phyloP scores from a whole-genome alignment of 1,140 invertebrate genomes.

The Galleria mellonella region DNA sequence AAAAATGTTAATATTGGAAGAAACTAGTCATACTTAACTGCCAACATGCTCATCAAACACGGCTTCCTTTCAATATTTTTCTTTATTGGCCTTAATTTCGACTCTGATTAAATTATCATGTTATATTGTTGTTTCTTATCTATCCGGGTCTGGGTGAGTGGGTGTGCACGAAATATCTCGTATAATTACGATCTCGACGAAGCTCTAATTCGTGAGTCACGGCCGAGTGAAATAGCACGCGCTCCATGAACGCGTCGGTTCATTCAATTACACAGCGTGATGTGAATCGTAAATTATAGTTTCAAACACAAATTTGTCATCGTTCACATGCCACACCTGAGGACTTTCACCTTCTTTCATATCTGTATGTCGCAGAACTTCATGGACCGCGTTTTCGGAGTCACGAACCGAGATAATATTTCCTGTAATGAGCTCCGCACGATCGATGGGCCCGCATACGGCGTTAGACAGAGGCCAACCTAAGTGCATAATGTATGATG shows the following conservation, averaged over 20 bases:
- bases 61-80: slow-evolving; percentile 3
- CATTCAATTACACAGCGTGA: slow-evolving; percentile 60
- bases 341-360: slow-evolving; percentile 43
- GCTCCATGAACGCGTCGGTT: slow-evolving; percentile 44
- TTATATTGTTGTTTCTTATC: slow-evolving; percentile 34
- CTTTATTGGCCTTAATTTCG: slow-evolving; percentile 43
- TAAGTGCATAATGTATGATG: slow-evolving; percentile 24
- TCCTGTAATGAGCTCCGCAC: slow-evolving; percentile 16
- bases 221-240: slow-evolving; percentile 54
- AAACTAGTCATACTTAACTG: too few relatives aligned
- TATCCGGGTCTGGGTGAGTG: slow-evolving; percentile 23
- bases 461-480: slow-evolving; percentile 26
- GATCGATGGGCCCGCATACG: slow-evolving; percentile 34
- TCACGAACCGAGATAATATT: slow-evolving; percentile 20
- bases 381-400: slow-evolving; percentile 4
- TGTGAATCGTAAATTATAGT: slow-evolving; percentile 47
- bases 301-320: slow-evolving; percentile 33
- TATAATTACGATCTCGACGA: slow-evolving; percentile 57
- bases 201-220: slow-evolving; percentile 70
- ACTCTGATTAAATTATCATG: slow-evolving; percentile 39
- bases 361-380: slow-evolving; percentile 10
- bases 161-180: slow-evolving; percentile 50
- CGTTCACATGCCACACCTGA: slow-evolving; percentile 18
- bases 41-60: neutral
- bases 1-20: too few relatives aligned